phyloP scores from a whole-genome alignment of 2,797 vertebrate genomes.

The Serranus cabrilla region DNA sequence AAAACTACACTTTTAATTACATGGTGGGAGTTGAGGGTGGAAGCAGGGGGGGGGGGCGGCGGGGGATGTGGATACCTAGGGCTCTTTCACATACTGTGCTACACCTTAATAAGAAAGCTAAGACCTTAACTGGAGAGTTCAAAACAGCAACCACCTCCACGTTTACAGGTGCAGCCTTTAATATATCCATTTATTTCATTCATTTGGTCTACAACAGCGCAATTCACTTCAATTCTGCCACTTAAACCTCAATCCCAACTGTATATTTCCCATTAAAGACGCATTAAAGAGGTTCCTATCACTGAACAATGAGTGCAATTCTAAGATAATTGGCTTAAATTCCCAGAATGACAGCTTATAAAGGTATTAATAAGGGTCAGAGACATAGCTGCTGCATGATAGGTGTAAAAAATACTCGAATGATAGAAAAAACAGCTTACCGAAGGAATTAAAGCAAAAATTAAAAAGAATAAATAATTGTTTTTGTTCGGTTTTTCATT shows the following conservation, averaged over 20 bases:
- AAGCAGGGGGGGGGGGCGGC: constrained; percentile 17
- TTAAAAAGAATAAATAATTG: not conserved
- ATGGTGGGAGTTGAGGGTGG: constrained; percentile 68
- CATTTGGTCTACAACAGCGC: not conserved
- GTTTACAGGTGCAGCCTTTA: constrained; percentile 43
- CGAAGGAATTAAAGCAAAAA: not conserved
- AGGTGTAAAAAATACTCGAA: constrained; percentile 10
- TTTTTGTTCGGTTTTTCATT: not conserved
- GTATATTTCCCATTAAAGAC: not conserved
- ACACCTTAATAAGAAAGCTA: constrained; percentile 75
- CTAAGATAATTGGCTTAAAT: constrained; percentile 18
- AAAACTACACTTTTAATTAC: constrained; percentile 84
- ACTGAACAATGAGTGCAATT: not conserved
- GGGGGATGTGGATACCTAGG: constrained; percentile 60
- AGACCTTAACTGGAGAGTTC: constrained; percentile 65
- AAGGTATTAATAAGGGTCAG: not conserved
- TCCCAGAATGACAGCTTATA: constrained; percentile 1
- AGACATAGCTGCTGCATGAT: not conserved
- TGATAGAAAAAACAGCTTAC: not conserved
- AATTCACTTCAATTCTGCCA: not conserved
- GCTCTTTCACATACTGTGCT: constrained; percentile 74
- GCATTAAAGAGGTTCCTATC: not conserved
- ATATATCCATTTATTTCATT: constrained; percentile 1
- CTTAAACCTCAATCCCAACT: not conserved
- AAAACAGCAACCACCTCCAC: constrained; percentile 59